Conservation (phyloP, 2,797 vertebrate genomes). For the Dipus sagitta region DNA sequence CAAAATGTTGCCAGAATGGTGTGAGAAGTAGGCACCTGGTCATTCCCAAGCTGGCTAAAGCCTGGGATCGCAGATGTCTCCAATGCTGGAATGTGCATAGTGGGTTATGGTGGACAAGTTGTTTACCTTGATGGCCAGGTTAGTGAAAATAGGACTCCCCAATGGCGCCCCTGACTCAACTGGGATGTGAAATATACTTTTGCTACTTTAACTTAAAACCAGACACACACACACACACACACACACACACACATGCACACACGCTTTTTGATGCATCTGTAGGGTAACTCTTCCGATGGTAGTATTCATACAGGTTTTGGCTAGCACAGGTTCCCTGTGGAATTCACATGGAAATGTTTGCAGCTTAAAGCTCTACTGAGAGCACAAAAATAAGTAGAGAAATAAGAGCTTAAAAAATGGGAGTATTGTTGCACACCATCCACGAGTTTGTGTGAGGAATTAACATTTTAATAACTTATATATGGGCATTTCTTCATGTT, state of each 20-base stretch:
- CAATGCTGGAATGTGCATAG: conserved; percentile 54
- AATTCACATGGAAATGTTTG: not conserved
- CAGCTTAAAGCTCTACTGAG: conserved; percentile 17
- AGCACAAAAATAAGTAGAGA: conserved; percentile 22
- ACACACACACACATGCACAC: no score
- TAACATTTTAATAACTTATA: not conserved
- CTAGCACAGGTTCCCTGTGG: conserved; percentile 37
- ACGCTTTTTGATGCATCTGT: not conserved
- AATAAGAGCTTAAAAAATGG: conserved; percentile 43
- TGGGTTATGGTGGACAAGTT: not conserved
- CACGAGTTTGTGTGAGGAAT: conserved; percentile 7
- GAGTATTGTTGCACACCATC: conserved; percentile 16
- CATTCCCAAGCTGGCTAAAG: not conserved
- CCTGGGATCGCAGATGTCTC: not conserved
- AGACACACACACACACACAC: no score
- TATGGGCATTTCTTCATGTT: conserved; percentile 4
- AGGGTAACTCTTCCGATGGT: not conserved
- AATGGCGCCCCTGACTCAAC: conserved; percentile 31
- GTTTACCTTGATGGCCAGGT: not conserved
- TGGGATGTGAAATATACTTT: not conserved
- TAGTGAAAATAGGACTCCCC: not conserved
- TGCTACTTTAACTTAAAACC: no score
- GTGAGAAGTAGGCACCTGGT: not conserved
- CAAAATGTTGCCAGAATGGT: conserved; percentile 45
- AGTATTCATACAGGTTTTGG: conserved; percentile 59